Base-by-base conservation (phyloP, 1,140 invertebrate genomes). In the Calosoma granatense region DNA sequence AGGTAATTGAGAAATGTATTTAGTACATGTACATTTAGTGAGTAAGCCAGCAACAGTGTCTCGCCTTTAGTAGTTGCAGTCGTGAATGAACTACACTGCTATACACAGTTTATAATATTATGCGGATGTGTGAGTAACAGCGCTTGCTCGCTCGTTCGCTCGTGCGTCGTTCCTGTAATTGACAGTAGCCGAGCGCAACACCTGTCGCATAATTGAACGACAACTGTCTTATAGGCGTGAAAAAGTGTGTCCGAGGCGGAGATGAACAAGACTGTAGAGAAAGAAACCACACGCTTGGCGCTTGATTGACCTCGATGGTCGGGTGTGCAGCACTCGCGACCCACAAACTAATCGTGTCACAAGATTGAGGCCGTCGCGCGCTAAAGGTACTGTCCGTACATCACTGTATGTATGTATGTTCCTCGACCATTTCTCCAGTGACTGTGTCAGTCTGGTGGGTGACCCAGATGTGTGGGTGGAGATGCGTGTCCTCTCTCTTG, bases 381-480 rank as follows among this genome's bases (percentile, higher is more conserved):
- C n/a, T n/a, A n/a, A n/a, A n/a, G n/a, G n/a, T n/a, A n/a, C n/a
- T n/a, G n/a, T n/a, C n/a, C n/a, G n/a, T n/a, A n/a, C n/a, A n/a
- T n/a, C n/a, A n/a, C n/a, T n/a, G n/a, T n/a, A n/a, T n/a, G n/a
- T n/a, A n/a, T n/a, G n/a, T n/a, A n/a, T n/a, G n/a, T n/a, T n/a
- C n/a, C n/a, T n/a, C n/a, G n/a, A n/a, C n/a, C n/a, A n/a, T n/a
- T n/a, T n/a, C n/a, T n/a, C n/a, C n/a, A n/a, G n/a, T n/a, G n/a
- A n/a, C n/a, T n/a, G n/a, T n/a, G n/a, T n/a, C n/a, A n/a, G n/a
- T n/a, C n/a, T n/a, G n/a, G 53, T 23, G 23, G 22, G n/a, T 61
- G 59, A 70, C 68, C 68, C 55, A 70, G 62, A 68, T 70, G 65
- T 68, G 68, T 70, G 65, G 68, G 68, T 67, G 68, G 64, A 60